phyloP scores from a whole-genome alignment of 1,140 invertebrate species.

The Reticulitermes speratus region DNA sequence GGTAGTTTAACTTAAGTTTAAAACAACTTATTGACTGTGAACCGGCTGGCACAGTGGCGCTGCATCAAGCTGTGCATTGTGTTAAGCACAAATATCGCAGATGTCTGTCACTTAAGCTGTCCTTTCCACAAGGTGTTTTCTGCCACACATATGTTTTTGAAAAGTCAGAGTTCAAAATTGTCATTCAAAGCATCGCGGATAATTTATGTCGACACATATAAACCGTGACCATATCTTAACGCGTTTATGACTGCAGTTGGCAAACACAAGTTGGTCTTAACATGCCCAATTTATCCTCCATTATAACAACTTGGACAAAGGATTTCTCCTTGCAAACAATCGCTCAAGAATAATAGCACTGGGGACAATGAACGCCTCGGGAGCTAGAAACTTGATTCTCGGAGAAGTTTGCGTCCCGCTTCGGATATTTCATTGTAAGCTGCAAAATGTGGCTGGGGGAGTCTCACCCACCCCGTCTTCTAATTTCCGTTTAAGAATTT shows the following conservation, averaged over 20 bases:
- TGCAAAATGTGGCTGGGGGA: neutral
- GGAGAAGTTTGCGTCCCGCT: neutral
- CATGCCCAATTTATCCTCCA: slow-evolving; percentile 6
- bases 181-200: neutral
- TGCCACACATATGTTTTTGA: too few relatives aligned
- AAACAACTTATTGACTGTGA: too few relatives aligned
- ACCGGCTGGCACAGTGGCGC: too few relatives aligned
- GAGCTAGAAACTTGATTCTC: slow-evolving; percentile 1
- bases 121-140: too few relatives aligned
- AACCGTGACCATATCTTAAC: neutral
- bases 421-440: neutral
- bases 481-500: slow-evolving; percentile 1
- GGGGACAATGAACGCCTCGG: neutral
- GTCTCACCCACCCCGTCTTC: neutral
- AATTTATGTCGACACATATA: slow-evolving; percentile 3
- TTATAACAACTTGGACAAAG: slow-evolving; percentile 6
- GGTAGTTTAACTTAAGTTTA: too few relatives aligned
- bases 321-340: neutral
- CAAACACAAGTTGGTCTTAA: neutral
- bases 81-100: too few relatives aligned
- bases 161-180: too few relatives aligned
- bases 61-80: too few relatives aligned
- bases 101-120: too few relatives aligned
- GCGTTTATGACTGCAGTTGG: neutral
- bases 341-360: neutral